Evolutionary conservation across 2,797 vertebrate species (phyloP), one percentile per base, ranked within the genome.

Genomic region (Cichlasoma orientale): DNA sequence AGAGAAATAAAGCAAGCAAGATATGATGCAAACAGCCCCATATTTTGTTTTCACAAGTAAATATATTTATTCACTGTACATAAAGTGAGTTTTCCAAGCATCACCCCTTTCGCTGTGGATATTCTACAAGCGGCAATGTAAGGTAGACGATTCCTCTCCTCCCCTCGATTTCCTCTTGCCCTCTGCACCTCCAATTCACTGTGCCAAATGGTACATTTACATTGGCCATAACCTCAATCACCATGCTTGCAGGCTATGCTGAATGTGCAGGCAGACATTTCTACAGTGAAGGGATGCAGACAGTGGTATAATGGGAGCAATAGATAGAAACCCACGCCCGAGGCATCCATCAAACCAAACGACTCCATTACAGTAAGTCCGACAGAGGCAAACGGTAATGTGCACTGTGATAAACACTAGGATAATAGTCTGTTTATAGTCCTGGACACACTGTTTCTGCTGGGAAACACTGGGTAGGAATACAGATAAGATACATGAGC

Each of bases 321-420:
- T 87, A 92, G 92, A 94, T 93, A 92, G 91, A 91, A 90, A 84
- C 90, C 86, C 68, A 82, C 31, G 89, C 94, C 92, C 23, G 71
- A 88, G 94, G 92, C 92, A 95, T 94, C 93, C 90, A 92, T 95
- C 94, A 95, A 92, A 92, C 91, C 91, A 91, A 93, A 95, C 87
- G 93, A 93, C 93, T 95, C 94, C 88, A 95, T 95, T 95, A 94
- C 94, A 94, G 93, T 95, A 94, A 94, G 93, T 93, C 93, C 75
- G 92, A 94, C 92, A 86, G 92, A 94, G 90, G 93, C 88, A 91
- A 92, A 90, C 87, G 88, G 92, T 93, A 95, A 94, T 92, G 93
- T 91, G 92, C 86, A 57, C 88, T 87, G 92, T 92, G 94, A 94
- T 95, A 93, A 94, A 94, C 93, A 93, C 91, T 84, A 33, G 93